These are phyloP conservation scores for Melanogrammus aeglefinus DNA, from an alignment of 2,797 vertebrate species.

Conservation along the genomic window DNA sequence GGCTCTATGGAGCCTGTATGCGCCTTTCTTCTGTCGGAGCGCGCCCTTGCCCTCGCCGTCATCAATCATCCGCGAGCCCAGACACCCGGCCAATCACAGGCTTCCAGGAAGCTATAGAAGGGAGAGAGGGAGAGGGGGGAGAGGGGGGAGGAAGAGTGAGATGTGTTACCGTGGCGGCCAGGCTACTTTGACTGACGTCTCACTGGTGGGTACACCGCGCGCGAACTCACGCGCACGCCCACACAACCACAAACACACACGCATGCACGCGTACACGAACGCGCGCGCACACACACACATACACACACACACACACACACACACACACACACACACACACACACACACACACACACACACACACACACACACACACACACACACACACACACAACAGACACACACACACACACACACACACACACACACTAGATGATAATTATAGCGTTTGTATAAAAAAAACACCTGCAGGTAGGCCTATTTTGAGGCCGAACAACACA, in stretches of 20 bases:
- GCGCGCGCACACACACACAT: no score
- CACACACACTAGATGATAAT: background rate
- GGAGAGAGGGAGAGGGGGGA: slow-evolving; percentile 46
- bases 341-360: no score
- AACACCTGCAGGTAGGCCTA: no score
- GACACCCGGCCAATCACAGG: slow-evolving; percentile 90
- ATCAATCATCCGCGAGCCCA: slow-evolving; percentile 96
- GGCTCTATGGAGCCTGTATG: slow-evolving; percentile 93
- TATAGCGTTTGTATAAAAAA: background rate
- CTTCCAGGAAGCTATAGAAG: slow-evolving; percentile 79
- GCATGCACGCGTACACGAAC: no score
- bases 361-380: no score
- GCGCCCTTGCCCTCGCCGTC: slow-evolving; percentile 95
- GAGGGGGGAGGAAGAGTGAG: slow-evolving; percentile 12
- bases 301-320: no score
- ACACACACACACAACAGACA: background rate
- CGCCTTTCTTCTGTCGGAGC: slow-evolving; percentile 90
- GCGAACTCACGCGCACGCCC: no score
- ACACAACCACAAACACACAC: no score
- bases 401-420: background rate
- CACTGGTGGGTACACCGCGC: slow-evolving; percentile 13
- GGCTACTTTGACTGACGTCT: slow-evolving; percentile 63
- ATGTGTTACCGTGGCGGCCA: slow-evolving; percentile 39
- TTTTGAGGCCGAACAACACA: background rate
- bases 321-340: background rate